Percentiles rank a stretch among this genome's conserved stretches.
phyloP scores from a whole-genome alignment of 2,888 invertebrate genomes.

The Willowsia nigromaculata region DNA sequence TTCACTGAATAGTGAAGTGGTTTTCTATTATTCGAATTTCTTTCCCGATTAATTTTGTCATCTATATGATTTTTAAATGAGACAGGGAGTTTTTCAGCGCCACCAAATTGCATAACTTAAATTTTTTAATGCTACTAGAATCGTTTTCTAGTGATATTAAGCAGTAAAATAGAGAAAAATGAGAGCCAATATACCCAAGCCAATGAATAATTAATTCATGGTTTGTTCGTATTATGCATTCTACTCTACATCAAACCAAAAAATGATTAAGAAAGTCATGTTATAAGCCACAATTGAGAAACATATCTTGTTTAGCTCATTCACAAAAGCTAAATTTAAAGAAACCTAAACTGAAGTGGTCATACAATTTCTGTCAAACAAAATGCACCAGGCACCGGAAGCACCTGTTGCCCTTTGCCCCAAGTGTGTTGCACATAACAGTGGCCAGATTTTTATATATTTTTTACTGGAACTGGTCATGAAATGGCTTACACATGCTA shows the following conservation, averaged over 20 bases:
- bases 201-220: too few relatives aligned
- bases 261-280: too few relatives aligned
- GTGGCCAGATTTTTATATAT: not conserved
- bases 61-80: not conserved
- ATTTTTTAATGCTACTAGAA: not conserved
- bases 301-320: too few relatives aligned
- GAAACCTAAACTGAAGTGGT: too few relatives aligned
- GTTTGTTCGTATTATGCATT: too few relatives aligned
- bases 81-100: not conserved
- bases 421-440: constrained; percentile 6
- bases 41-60: not conserved
- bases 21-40: not conserved
- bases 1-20: constrained; percentile 1
- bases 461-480: not conserved
- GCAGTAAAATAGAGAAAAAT: too few relatives aligned
- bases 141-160: not conserved
- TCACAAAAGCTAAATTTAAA: too few relatives aligned
- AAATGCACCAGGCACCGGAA: constrained; percentile 37
- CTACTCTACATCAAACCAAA: too few relatives aligned
- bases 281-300: too few relatives aligned
- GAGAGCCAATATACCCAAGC: not conserved
- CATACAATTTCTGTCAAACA: not conserved
- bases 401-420: constrained; percentile 76
- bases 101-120: not conserved
- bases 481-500: too few relatives aligned